Conservation (phyloP, 1,140 invertebrate species). For the Nasonia giraulti region DNA sequence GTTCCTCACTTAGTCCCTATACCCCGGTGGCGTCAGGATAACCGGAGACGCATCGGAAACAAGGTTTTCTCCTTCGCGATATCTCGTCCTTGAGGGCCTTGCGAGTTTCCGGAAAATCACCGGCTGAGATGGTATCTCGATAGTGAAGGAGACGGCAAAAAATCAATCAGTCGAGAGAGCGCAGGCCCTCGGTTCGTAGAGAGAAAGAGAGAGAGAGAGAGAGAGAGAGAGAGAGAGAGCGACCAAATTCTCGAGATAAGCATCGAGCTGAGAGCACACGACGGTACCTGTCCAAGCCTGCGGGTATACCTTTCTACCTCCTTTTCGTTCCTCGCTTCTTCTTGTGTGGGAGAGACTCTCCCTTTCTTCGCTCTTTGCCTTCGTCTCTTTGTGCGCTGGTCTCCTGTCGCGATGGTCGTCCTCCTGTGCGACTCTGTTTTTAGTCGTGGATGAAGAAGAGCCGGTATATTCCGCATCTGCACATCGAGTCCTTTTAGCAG, state of each 20-base stretch:
- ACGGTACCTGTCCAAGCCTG: not conserved
- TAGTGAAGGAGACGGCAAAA: not conserved
- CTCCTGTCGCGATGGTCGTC: not conserved
- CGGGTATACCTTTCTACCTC: conserved; percentile 5
- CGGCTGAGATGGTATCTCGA: not conserved
- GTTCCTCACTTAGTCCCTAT: conserved; percentile 42
- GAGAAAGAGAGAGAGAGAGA: not conserved
- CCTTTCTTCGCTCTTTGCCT: conserved; percentile 27
- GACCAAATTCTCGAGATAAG: conserved; percentile 50
- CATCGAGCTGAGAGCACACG: conserved; percentile 11
- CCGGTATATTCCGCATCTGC: not conserved
- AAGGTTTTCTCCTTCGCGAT: not conserved
- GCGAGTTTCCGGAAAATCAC: conserved; percentile 27
- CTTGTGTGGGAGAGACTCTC: conserved; percentile 44
- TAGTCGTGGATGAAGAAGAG: not conserved
- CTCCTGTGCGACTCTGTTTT: conserved; percentile 11
- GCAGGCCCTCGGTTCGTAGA: not conserved
- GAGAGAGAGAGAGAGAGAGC: not conserved
- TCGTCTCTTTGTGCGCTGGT: not conserved
- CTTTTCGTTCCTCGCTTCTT: conserved; percentile 24
- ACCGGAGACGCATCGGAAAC: not conserved
- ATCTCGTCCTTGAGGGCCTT: not conserved
- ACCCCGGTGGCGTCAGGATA: not conserved
- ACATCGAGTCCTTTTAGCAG: not conserved
- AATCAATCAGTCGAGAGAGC: conserved; percentile 36